These are phyloP conservation scores for Prorops nasuta DNA, from an alignment of 1,140 invertebrate genomes.

Conservation along the genomic window DNA sequence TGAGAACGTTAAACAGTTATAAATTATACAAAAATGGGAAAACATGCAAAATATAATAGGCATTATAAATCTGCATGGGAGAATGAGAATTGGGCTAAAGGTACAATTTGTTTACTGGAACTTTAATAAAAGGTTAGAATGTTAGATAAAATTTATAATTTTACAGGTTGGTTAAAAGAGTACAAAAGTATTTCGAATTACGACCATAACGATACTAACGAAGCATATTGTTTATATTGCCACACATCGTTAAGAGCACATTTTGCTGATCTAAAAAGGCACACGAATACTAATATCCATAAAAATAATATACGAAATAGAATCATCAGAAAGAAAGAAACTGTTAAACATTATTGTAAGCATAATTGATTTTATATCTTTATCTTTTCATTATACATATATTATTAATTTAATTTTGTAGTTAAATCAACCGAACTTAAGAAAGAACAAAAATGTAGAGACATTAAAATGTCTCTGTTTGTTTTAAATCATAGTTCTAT, in stretches of 20 bases:
- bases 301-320: background rate
- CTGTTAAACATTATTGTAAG: background rate
- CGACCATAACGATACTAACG: too few species aligned
- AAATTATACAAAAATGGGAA: background rate
- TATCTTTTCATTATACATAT: background rate
- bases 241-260: too few species aligned
- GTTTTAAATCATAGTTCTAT: conserved; percentile 1
- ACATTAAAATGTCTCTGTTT: conserved; percentile 1
- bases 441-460: background rate
- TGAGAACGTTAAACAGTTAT: background rate
- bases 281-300: background rate
- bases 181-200: background rate
- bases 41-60: too few species aligned
- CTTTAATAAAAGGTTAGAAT: background rate
- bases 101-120: background rate
- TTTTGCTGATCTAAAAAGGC: background rate
- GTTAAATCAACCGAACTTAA: background rate
- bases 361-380: background rate
- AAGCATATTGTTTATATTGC: too few species aligned
- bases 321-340: background rate
- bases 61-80: background rate
- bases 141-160: background rate
- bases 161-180: background rate
- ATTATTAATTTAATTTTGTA: background rate
- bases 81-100: background rate